phyloP scores from a whole-genome alignment of 2,888 invertebrate genomes.

The Allophyes oxyacanthae region DNA sequence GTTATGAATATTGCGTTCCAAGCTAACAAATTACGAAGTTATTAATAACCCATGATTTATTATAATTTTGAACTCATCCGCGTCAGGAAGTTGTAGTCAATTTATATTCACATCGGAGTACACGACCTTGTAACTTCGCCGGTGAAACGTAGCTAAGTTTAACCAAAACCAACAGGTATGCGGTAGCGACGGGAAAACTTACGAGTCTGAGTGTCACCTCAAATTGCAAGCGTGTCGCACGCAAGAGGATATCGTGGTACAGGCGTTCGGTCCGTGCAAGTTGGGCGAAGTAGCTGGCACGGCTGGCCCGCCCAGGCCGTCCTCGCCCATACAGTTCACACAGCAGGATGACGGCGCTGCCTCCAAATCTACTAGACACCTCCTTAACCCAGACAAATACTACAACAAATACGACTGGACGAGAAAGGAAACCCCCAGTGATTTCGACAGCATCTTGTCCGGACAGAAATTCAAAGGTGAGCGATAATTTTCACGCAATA shows the following conservation, averaged over 20 bases:
- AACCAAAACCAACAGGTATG: slow-evolving; percentile 88
- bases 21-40: too few relatives aligned
- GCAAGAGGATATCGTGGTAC: slow-evolving; percentile 94
- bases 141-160: slow-evolving; percentile 27
- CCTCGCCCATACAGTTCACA: slow-evolving; percentile 93
- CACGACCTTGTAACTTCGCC: slow-evolving; percentile 29
- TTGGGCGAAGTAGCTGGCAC: slow-evolving; percentile 92
- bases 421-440: slow-evolving; percentile 87
- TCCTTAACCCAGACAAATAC: slow-evolving; percentile 92
- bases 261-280: slow-evolving; percentile 93
- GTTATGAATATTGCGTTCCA: too few relatives aligned
- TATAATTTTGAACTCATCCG: slow-evolving; percentile 27
- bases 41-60: too few relatives aligned
- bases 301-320: slow-evolving; percentile 93
- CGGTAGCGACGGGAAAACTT: slow-evolving; percentile 94
- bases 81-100: slow-evolving; percentile 17
- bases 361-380: slow-evolving; percentile 94
- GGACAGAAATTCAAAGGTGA: slow-evolving; percentile 85
- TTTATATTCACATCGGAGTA: slow-evolving; percentile 36
- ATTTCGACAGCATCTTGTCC: slow-evolving; percentile 78
- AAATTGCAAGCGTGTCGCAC: slow-evolving; percentile 94
- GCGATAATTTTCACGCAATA: slow-evolving; percentile 38
- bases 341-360: slow-evolving; percentile 94
- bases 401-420: slow-evolving; percentile 90
- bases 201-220: slow-evolving; percentile 95